These are phyloP conservation scores for Rotaria macrura DNA, from an alignment of 2,888 invertebrate species.

Conservation along the genomic window DNA sequence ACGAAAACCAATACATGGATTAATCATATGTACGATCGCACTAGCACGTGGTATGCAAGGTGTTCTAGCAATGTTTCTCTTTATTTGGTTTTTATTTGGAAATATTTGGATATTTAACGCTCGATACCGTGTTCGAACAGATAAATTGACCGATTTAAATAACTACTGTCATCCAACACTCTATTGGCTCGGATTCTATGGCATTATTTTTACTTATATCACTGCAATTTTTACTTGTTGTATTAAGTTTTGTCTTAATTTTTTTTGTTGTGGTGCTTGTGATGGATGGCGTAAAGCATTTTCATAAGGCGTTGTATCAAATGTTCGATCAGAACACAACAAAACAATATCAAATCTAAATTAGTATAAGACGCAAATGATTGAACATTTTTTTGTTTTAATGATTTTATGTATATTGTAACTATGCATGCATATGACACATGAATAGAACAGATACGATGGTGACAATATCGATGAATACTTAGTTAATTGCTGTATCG, in stretches of 20 bases:
- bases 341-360: too few relatives aligned
- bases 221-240: background rate
- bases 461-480: background rate
- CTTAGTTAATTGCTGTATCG: background rate
- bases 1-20: background rate
- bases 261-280: slow-evolving; percentile 10
- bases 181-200: background rate
- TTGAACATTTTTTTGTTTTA: too few relatives aligned
- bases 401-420: too few relatives aligned
- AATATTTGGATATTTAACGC: slow-evolving; percentile 10
- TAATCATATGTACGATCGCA: background rate
- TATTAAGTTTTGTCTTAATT: background rate
- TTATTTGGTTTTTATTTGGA: slow-evolving; percentile 6
- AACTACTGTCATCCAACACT: slow-evolving; percentile 11
- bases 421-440: background rate
- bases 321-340: too few relatives aligned
- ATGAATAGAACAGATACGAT: background rate
- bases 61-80: background rate
- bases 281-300: background rate
- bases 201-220: background rate
- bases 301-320: background rate
- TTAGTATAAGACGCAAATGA: too few relatives aligned
- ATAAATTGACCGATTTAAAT: background rate
- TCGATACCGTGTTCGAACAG: background rate
- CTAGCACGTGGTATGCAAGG: background rate